Conservation (phyloP, 30 jellyfish, hydroid and myxozoan genomes). For the Clytia hemisphaerica region DNA sequence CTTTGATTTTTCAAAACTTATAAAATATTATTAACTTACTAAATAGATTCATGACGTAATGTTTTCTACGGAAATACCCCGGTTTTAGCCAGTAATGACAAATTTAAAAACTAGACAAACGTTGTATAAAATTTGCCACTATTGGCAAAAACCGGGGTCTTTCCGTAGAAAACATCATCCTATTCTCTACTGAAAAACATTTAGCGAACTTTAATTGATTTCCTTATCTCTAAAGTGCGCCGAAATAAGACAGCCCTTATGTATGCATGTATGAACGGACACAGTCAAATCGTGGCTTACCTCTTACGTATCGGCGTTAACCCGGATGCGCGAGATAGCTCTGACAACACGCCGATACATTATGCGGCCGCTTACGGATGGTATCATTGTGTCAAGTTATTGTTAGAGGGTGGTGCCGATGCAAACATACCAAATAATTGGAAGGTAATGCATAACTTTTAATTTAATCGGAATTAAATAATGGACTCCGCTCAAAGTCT, state of each 20-base stretch:
- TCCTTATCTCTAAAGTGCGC: constrained; percentile 35
- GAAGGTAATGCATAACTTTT: constrained; percentile 32
- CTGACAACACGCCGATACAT: constrained; percentile 72
- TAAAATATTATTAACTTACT: neutral
- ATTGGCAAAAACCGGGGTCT: too few relatives aligned
- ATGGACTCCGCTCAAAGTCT: too few relatives aligned
- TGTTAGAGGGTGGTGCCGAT: constrained; percentile 73
- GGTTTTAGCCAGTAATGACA: constrained; percentile 16
- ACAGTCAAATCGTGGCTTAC: constrained; percentile 50
- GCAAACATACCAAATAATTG: constrained; percentile 53
- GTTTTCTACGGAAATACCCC: too few relatives aligned
- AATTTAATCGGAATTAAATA: too few relatives aligned
- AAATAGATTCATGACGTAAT: too few relatives aligned
- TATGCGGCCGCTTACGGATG: constrained; percentile 81
- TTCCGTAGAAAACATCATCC: too few relatives aligned
- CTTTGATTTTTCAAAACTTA: too few relatives aligned
- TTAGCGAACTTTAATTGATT: neutral
- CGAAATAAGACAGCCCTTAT: constrained; percentile 53
- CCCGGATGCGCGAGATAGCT: constrained; percentile 55
- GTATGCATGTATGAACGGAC: constrained; percentile 68
- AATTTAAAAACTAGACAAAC: constrained; percentile 42
- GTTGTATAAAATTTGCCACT: too few relatives aligned
- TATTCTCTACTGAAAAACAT: neutral
- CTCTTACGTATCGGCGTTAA: constrained; percentile 57
- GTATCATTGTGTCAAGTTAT: constrained; percentile 52